Evolutionary conservation across 1,140 invertebrate species (phyloP).

Genomic region (Parapsyche elsis): DNA sequence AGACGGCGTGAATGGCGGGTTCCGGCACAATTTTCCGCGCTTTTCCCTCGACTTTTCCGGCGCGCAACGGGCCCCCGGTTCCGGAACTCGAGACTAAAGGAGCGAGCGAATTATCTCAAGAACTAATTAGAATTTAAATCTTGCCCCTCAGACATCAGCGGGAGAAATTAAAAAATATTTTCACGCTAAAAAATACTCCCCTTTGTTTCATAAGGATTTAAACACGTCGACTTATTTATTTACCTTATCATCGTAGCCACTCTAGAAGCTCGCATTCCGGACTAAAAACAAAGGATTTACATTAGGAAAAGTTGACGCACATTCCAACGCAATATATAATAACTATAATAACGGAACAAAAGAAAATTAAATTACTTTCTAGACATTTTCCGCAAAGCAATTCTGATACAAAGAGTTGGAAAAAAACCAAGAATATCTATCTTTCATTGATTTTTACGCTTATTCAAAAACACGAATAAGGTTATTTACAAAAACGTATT

Average conservation of each 20-base stretch:
- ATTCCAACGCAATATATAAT: background rate
- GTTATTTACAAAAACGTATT: too few relatives aligned
- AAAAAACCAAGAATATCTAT: too few relatives aligned
- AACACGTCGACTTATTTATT: background rate
- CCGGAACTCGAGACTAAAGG: too few relatives aligned
- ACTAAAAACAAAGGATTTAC: background rate
- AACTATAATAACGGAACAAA: background rate
- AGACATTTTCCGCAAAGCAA: too few relatives aligned
- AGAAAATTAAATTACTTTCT: too few relatives aligned
- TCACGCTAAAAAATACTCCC: conserved; percentile 11
- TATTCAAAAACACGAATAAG: too few relatives aligned
- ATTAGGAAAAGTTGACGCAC: background rate
- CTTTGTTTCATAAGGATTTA: conserved; percentile 18
- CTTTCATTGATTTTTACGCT: too few relatives aligned
- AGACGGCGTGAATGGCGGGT: background rate
- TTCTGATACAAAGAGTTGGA: too few relatives aligned
- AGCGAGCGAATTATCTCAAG: conserved; percentile 8
- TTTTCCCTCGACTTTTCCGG: conserved; percentile 1
- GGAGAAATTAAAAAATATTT: conserved; percentile 44
- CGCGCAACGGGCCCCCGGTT: background rate
- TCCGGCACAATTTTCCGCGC: too few relatives aligned
- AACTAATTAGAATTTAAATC: conserved; percentile 44
- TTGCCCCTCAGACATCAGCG: background rate
- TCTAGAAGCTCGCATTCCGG: background rate
- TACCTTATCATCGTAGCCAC: background rate